A percentile compares a stretch with the other conserved stretches of the same genome.
These are phyloP conservation scores for Orchesella flavescens DNA, from an alignment of 2,888 invertebrate genomes.

Conservation along the genomic window DNA sequence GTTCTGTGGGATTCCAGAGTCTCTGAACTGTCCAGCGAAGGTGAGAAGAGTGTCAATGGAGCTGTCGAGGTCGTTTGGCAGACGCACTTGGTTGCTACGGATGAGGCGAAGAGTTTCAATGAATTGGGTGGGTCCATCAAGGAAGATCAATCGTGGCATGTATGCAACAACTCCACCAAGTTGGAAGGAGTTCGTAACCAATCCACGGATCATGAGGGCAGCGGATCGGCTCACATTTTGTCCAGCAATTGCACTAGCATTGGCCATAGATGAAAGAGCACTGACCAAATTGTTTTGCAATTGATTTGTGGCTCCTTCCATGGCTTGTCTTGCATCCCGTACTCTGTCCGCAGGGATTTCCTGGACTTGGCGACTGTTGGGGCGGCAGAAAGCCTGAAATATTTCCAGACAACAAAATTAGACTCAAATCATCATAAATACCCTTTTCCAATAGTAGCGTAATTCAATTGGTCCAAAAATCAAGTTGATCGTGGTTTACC, in stretches of 20 bases:
- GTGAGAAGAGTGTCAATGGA: constrained; percentile 71
- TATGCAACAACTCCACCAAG: constrained; percentile 71
- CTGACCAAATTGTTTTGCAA: constrained; percentile 69
- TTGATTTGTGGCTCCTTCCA: constrained; percentile 66
- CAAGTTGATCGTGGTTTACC: constrained; percentile 54
- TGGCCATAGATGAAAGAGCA: constrained; percentile 67
- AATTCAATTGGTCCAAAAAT: not conserved
- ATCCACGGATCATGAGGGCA: constrained; percentile 69
- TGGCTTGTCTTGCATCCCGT: constrained; percentile 69
- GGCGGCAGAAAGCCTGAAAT: constrained; percentile 27
- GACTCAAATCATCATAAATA: too few relatives aligned
- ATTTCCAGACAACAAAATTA: constrained; percentile 23
- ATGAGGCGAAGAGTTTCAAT: constrained; percentile 70
- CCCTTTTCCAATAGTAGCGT: too few relatives aligned
- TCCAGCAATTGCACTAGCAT: constrained; percentile 69
- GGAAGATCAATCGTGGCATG: constrained; percentile 71
- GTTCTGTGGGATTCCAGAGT: constrained; percentile 68
- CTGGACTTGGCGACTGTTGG: constrained; percentile 40
- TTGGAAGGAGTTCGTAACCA: constrained; percentile 68
- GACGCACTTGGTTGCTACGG: constrained; percentile 71
- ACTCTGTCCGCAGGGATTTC: constrained; percentile 59
- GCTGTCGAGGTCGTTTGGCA: constrained; percentile 70
- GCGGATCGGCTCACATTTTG: constrained; percentile 70
- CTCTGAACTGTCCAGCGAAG: constrained; percentile 70
- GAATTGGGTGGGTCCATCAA: constrained; percentile 72